Evolutionary conservation across 2,113 vertebrate species (phyloP).

Genomic region (Peromyscus maniculatus): DNA sequence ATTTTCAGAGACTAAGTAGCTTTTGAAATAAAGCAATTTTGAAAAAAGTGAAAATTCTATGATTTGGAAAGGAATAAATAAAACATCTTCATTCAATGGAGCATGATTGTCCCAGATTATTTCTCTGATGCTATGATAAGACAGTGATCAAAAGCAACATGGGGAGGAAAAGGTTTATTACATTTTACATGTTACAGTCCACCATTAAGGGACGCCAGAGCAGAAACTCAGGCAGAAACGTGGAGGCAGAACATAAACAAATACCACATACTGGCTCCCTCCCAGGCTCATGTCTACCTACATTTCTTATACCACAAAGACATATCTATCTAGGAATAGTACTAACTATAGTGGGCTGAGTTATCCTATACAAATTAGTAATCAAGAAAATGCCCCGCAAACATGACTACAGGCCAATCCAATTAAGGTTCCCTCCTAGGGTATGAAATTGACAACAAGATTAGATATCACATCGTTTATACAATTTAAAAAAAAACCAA

Average conservation of each 20-base stretch:
- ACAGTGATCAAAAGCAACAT: neutral
- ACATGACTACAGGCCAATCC: neutral
- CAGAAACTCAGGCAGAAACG: neutral
- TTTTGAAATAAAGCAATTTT: neutral
- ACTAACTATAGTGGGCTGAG: neutral
- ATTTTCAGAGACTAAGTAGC: neutral
- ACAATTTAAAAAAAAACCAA: neutral
- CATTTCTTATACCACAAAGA: neutral
- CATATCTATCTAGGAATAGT: neutral
- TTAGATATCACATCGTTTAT: neutral
- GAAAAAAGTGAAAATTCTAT: neutral
- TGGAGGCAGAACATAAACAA: neutral
- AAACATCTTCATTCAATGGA: neutral
- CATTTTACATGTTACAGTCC: neutral
- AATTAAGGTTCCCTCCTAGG: neutral
- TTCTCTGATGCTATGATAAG: neutral
- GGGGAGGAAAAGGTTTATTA: neutral
- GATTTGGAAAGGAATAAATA: constrained; percentile 10
- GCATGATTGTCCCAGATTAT: neutral
- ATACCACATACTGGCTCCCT: neutral
- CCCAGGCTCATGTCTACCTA: neutral
- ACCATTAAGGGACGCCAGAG: neutral
- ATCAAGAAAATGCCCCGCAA: neutral
- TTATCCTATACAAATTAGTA: neutral
- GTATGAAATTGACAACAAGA: neutral